These are phyloP conservation scores for Drosophila sucinea DNA, from an alignment of 1,140 invertebrate species.

Conservation along the genomic window DNA sequence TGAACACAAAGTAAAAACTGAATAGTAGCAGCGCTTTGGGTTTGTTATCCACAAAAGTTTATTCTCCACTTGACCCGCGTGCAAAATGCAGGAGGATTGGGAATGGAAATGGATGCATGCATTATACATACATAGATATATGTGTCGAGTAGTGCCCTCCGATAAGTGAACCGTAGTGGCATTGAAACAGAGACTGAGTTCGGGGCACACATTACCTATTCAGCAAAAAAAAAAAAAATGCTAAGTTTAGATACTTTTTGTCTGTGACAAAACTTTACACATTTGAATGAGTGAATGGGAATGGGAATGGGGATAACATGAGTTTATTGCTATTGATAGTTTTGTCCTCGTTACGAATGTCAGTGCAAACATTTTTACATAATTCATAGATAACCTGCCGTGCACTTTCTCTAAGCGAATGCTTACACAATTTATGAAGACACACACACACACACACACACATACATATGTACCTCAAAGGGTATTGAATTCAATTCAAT, in stretches of 20 bases:
- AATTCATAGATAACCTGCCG: constrained; percentile 35
- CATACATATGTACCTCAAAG: constrained; percentile 6
- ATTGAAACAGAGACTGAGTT: constrained; percentile 33
- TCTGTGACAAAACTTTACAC: constrained; percentile 46
- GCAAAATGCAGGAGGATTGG: constrained; percentile 29
- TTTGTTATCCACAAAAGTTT: constrained; percentile 17
- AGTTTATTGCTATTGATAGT: constrained; percentile 32
- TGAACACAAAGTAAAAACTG: constrained; percentile 22
- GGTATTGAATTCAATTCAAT: constrained; percentile 39
- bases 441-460: background rate
- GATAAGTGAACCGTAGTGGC: constrained; percentile 39
- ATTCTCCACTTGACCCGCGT: constrained; percentile 22
- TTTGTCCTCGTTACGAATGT: constrained; percentile 1
- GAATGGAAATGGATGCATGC: background rate
- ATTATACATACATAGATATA: background rate
- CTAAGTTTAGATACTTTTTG: constrained; percentile 50
- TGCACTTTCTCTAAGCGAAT: constrained; percentile 39
- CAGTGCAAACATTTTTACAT: constrained; percentile 27
- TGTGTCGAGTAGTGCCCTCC: constrained; percentile 23
- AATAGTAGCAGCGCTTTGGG: background rate
- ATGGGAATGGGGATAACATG: constrained; percentile 24
- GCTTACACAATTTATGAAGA: constrained; percentile 51
- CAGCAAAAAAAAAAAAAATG: constrained; percentile 6
- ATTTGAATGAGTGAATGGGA: background rate
- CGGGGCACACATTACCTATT: constrained; percentile 27